These are phyloP conservation scores for Megaceryle alcyon DNA, from an alignment of 2,797 vertebrate species.

Conservation along the genomic window DNA sequence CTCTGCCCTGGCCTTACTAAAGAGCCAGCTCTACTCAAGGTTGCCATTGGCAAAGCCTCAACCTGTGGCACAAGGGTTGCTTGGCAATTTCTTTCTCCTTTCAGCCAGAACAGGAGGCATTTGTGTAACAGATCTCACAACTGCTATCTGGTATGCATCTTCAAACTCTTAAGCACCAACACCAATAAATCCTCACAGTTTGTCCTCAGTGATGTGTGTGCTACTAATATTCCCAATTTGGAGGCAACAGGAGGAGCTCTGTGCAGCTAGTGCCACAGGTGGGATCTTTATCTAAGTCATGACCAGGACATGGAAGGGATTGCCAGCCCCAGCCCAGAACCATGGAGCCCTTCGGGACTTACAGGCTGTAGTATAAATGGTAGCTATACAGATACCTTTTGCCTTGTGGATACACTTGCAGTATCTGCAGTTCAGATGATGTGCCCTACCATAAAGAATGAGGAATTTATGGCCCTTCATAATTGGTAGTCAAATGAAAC, in stretches of 20 bases:
- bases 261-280: fast-evolving
- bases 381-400: conserved; percentile 16
- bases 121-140: background rate
- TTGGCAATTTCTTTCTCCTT: background rate
- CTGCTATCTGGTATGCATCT: background rate
- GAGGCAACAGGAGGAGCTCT: background rate
- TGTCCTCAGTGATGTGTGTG: fast-evolving
- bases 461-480: conserved; percentile 65
- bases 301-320: background rate
- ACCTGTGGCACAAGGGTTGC: background rate
- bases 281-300: background rate
- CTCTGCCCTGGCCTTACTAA: fast-evolving
- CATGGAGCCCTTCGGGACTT: background rate
- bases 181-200: background rate
- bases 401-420: background rate
- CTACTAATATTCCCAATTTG: background rate
- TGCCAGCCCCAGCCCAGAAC: background rate
- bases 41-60: background rate
- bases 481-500: conserved; percentile 62
- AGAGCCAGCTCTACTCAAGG: background rate
- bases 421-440: conserved; percentile 33
- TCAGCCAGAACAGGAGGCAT: background rate
- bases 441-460: background rate
- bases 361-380: conserved; percentile 1
- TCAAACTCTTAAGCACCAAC: background rate